Evolutionary conservation across 1,140 invertebrate species (phyloP), one percentile per base, ranked within the genome.

Genomic region (Oryctes rhinoceros): DNA sequence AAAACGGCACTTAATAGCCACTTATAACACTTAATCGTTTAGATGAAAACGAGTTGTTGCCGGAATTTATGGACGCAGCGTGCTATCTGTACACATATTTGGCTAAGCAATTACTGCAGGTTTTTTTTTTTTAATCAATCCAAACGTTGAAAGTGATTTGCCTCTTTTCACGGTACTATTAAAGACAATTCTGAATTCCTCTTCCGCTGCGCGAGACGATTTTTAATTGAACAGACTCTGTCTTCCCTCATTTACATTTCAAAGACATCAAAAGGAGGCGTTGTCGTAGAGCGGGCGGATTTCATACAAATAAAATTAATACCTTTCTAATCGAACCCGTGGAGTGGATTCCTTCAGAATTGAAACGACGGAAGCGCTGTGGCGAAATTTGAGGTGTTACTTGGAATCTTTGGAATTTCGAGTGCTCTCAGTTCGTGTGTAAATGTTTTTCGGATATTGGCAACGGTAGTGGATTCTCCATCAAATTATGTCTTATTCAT

Each of bases 221-320:
- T 77, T 77, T 77, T 77, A 77, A 77, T 77, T 77, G 76, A 77
- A 48, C 76, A 39, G 35, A 39, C 71, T 35, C 15, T 18, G 71
- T 15, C n/a, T 48, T 18, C 13, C 44, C n/a, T 37, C 44, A 77
- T 77, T 77, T 77, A 48, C 76, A 77, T 77, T 48, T 77, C 37
- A 77, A 77, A 77, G 76, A 48, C 44, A n/a, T n/a, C 76, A n/a
- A 74, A 74, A 30, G 71, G 7, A 20, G 53, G 53, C 71, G 71
- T 24, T 15, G 71, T 7, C 71, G 71, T 74, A 7, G 71, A 15
- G 71, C 37, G 18, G 35, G 18, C 6, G 71, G 24, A 74, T 74
- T 74, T 74, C 18, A 39, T 39, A 47, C 76, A 48, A 77, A 77
- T 77, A 77, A 77, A 77, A 77, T 77, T 77, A 77, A 77, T 77